Conservation (phyloP, 1,140 invertebrate genomes). For the Heliothis virescens region DNA sequence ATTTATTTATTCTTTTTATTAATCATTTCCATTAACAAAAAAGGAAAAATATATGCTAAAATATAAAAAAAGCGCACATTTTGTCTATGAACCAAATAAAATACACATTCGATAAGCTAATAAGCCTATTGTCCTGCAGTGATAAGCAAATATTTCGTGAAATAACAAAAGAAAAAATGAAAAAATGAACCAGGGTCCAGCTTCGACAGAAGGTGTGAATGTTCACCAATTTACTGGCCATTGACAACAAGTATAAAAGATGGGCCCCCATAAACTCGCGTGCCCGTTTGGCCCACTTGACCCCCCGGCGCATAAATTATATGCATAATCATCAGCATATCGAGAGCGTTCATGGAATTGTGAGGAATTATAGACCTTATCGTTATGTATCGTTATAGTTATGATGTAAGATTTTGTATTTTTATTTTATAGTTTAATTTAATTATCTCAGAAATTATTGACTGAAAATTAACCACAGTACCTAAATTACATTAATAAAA, state of each 20-base stretch:
- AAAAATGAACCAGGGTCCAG: conserved; percentile 54
- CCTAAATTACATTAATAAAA: not conserved
- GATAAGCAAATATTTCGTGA: conserved; percentile 55
- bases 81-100: conserved; percentile 21
- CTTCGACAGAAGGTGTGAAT: conserved; percentile 81
- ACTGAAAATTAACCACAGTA: too few species aligned
- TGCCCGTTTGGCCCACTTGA: conserved; percentile 73
- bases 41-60: not conserved
- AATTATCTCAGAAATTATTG: not conserved
- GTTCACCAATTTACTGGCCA: conserved; percentile 80
- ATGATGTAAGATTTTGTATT: not conserved
- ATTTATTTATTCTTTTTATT: too few species aligned
- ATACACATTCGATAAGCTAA: conserved; percentile 23
- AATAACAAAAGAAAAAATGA: conserved; percentile 58
- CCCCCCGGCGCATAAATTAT: conserved; percentile 80
- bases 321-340: conserved; percentile 78
- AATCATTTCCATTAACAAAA: not conserved
- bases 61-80: not conserved
- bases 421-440: not conserved
- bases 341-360: conserved; percentile 20
- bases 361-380: conserved; percentile 1
- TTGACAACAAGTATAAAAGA: conserved; percentile 72
- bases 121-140: conserved; percentile 40
- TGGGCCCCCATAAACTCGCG: conserved; percentile 51
- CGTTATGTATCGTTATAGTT: not conserved